phyloP scores from a whole-genome alignment of 2,888 invertebrate species.

The Eulithis testata region DNA sequence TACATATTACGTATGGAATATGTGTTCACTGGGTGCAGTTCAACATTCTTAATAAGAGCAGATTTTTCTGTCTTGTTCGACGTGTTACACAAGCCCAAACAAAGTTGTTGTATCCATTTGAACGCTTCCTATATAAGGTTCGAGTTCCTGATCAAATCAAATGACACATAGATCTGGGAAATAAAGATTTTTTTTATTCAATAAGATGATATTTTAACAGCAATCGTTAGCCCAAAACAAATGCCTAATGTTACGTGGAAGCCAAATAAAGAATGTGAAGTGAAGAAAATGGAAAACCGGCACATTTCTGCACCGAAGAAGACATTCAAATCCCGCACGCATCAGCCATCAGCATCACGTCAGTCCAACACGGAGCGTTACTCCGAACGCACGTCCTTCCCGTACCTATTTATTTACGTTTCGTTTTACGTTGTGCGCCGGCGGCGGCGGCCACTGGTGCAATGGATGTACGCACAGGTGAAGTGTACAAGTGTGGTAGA shows the following conservation, averaged over 20 bases:
- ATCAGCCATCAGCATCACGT: constrained; percentile 45
- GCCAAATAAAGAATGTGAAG: background rate
- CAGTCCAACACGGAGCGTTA: constrained; percentile 69
- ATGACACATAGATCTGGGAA: background rate
- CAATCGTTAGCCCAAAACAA: too few relatives aligned
- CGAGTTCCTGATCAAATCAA: constrained; percentile 6
- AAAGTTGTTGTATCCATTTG: constrained; percentile 10
- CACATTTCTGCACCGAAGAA: constrained; percentile 60
- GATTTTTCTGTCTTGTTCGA: constrained; percentile 39
- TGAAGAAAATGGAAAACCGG: constrained; percentile 11
- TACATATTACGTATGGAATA: constrained; percentile 32
- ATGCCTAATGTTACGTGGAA: too few relatives aligned
- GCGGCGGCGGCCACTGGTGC: constrained; percentile 23
- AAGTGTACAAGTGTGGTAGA: constrained; percentile 69
- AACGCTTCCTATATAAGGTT: constrained; percentile 20
- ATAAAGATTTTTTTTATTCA: too few relatives aligned
- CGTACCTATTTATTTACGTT: constrained; percentile 66
- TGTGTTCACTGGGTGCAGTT: constrained; percentile 30
- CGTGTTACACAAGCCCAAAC: constrained; percentile 29
- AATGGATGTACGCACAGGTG: constrained; percentile 67
- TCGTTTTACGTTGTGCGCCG: constrained; percentile 35
- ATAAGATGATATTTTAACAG: too few relatives aligned
- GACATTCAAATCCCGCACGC: constrained; percentile 54
- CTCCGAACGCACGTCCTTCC: constrained; percentile 68
- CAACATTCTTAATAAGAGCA: constrained; percentile 37